phyloP scores from a whole-genome alignment of 2,797 vertebrate species.

The Ctenosaura bakeri region DNA sequence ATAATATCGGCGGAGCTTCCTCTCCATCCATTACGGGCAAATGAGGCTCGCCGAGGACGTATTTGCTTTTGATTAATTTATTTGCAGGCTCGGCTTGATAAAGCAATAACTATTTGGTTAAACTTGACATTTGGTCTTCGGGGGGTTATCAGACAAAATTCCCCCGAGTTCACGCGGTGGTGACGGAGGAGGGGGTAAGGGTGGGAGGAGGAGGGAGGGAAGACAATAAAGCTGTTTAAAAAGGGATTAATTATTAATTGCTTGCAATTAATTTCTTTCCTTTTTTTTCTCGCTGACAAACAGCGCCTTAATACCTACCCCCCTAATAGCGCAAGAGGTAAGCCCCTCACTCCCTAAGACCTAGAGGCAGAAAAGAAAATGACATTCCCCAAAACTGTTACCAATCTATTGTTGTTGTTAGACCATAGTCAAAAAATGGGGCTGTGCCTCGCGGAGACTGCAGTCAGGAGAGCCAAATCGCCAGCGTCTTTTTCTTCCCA shows the following conservation, averaged over 20 bases:
- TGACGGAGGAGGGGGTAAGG: background rate
- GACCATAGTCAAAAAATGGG: background rate
- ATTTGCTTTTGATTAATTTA: slow-evolving; percentile 98
- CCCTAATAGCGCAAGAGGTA: background rate
- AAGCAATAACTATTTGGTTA: slow-evolving; percentile 95
- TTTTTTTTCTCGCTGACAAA: slow-evolving; percentile 71
- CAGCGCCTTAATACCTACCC: background rate
- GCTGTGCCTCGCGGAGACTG: background rate
- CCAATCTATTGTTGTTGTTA: no score
- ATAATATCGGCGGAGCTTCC: slow-evolving; percentile 99
- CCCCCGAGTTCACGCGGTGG: slow-evolving; percentile 73
- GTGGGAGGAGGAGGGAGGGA: background rate
- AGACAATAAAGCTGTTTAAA: slow-evolving; percentile 85
- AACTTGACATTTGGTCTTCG: slow-evolving; percentile 89
- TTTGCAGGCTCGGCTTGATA: slow-evolving; percentile 95
- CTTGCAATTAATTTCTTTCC: slow-evolving; percentile 85
- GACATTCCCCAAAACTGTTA: background rate
- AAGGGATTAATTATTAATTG: slow-evolving; percentile 91
- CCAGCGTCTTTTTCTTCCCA: no score
- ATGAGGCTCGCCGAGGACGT: slow-evolving; percentile 89
- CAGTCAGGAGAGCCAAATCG: no score
- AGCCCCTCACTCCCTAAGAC: background rate
- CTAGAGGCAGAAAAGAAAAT: background rate
- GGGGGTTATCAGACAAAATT: slow-evolving; percentile 87
- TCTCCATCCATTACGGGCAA: slow-evolving; percentile 96